These are phyloP conservation scores for Darevskia mixta DNA, from an alignment of 2,797 vertebrate species.

Conservation along the genomic window DNA sequence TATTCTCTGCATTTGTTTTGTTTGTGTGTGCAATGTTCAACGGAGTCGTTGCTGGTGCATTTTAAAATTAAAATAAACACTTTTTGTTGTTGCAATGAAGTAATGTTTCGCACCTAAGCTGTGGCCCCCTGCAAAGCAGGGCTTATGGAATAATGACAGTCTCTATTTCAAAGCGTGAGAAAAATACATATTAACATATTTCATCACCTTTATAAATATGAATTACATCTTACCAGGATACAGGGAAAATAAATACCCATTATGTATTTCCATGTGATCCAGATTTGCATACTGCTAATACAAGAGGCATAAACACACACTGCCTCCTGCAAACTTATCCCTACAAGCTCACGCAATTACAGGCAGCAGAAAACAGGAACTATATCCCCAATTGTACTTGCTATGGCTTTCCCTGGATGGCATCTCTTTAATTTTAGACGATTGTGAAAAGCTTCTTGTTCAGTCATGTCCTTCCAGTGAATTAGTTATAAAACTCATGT, in stretches of 20 bases:
- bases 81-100: conserved; percentile 56
- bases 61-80: not conserved
- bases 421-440: not conserved
- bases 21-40: not conserved
- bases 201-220: conserved; percentile 31
- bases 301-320: not conserved
- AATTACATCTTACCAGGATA: not conserved
- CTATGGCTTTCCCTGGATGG: not conserved
- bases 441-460: not conserved
- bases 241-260: not conserved
- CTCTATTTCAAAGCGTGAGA: conserved; percentile 33
- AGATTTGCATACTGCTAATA: conserved; percentile 1
- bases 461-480: not conserved
- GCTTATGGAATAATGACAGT: conserved; percentile 60
- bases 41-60: not conserved
- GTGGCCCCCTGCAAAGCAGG: conserved; percentile 41
- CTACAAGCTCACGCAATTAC: not conserved
- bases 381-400: not conserved
- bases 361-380: not conserved
- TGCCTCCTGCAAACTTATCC: not conserved
- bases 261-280: conserved; percentile 10
- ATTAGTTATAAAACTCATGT: not conserved
- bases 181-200: conserved; percentile 34
- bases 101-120: conserved; percentile 60
- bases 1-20: not conserved